phyloP scores from a whole-genome alignment of 2,113 vertebrate genomes.

The Hippocampus guttulatus region DNA sequence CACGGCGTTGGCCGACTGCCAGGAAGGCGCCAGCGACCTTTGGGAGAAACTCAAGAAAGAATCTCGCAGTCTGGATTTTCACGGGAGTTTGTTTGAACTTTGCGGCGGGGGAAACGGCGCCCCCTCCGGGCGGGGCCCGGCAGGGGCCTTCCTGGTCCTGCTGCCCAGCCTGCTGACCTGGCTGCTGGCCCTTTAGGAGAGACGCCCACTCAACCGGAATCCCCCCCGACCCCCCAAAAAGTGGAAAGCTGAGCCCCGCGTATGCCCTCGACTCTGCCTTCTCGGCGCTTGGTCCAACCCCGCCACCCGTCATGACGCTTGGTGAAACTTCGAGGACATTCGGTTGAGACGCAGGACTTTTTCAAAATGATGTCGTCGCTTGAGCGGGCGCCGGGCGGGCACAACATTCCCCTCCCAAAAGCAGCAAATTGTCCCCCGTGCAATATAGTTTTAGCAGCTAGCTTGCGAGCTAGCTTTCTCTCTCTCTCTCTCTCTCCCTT shows the following conservation, averaged over 20 bases:
- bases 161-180: constrained; percentile 83
- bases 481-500: background rate
- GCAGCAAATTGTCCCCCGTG: background rate
- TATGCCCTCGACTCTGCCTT: constrained; percentile 16
- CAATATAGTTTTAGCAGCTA: constrained; percentile 21
- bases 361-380: too few species aligned
- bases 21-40: constrained; percentile 92
- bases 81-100: constrained; percentile 97
- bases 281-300: constrained; percentile 23
- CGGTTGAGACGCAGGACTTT: background rate
- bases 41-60: constrained; percentile 98
- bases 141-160: constrained; percentile 75
- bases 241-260: background rate
- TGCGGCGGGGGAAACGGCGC: constrained; percentile 82
- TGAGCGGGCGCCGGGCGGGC: background rate
- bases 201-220: background rate
- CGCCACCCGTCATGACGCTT: background rate
- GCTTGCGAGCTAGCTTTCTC: constrained; percentile 9
- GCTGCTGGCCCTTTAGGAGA: constrained; percentile 84
- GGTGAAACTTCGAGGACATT: background rate
- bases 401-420: background rate
- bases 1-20: constrained; percentile 94
- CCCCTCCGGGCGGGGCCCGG: constrained; percentile 64
- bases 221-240: background rate
- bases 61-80: constrained; percentile 93